Evolutionary conservation across 2,113 vertebrate genomes (phyloP), one percentile per base, ranked within the genome.

Genomic region (Oreochromis aureus): DNA sequence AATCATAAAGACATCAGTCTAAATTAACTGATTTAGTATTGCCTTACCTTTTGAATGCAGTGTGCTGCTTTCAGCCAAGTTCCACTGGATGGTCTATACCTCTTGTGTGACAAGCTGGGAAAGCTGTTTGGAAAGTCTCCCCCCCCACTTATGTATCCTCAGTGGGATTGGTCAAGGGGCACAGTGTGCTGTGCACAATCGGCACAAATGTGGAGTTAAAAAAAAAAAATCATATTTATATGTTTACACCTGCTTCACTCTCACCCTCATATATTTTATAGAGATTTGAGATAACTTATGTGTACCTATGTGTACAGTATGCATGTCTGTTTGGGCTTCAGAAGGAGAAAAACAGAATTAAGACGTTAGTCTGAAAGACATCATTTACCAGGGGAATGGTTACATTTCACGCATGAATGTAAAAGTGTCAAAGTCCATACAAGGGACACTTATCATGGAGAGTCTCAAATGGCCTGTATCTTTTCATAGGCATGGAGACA

Each of bases 371-470:
- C 89, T 96, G 91, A 96, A 96, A 95, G 95, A 90, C 92, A 90
- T 89, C 58, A 92, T 96, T 96, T 93, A 96, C 80, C 83, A 73
- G 56, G 78, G 83, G 63, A 87, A 63, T 82, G 81, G 84, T 90
- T 88, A 78, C 88, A 93, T 94, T 95, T 95, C 91, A 94, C 22
- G 66, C 80, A 56, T 82, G 90, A 87, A 90, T 94, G 89, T 96
- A 95, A 96, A 96, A 95, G 92, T 87, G 95, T 95, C 95, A 95
- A 87, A 91, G 71, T 76, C 82, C 86, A 91, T 93, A 94, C 87
- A 92, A 91, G 89, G 93, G 82, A 88, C 80, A 93, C 92, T 94
- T 94, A 92, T 94, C 93, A 94, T 61, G 83, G 89, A 19, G 30
- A 84, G 89, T 88, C 92, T 94, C 93, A 39, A 73, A 89, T 90